Evolutionary conservation across 2,113 vertebrate genomes (phyloP), one percentile per base, ranked within the genome.

Genomic region (Pipra filicauda): DNA sequence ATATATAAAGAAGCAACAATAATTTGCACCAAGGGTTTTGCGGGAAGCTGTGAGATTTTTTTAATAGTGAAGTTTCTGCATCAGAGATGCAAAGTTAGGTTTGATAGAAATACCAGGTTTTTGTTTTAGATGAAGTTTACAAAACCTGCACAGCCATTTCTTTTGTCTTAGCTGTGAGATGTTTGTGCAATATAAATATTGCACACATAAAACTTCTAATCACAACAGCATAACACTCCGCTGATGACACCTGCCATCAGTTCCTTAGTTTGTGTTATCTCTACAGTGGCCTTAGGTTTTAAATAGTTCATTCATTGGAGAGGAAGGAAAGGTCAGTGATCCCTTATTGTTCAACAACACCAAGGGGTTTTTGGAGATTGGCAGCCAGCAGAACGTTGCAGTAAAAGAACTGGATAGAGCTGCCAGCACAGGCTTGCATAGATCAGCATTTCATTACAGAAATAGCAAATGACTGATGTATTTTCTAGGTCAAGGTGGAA

Each of bases 401-500:
- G 83, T 77, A 65, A 35, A 79, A 64, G 33, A 51, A 35, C 62
- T 91, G 49, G 61, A 37, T 17, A 39, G 55, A 87, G 65, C 57
- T 83, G 86, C 65, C 94, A 91, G 86, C 16, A 46, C 76, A 73
- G 85, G 24, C 95, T 85, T 94, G 91, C 93, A 85, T 79, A 90
- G 92, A 94, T 96, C 93, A 97, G 95, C 96, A 94, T 96, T 96
- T 95, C 77, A 89, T 95, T 94, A 90, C 76, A 49, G 88, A 93
- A 95, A 95, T 90, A 96, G 92, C 89, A 92, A 81, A 93, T 62
- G 78, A 71, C 74, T 89, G 49, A 83, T 73, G 30, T 35, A 41
- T 79, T 95, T 97, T 96, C 88, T 85, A 93, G 95, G 93, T 97
- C 94, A 96, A 96, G 92, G 93, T 90, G 91, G 94, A 86, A 83